Conservation (phyloP, 2,888 invertebrate genomes). For the Crocallis elinguaria region DNA sequence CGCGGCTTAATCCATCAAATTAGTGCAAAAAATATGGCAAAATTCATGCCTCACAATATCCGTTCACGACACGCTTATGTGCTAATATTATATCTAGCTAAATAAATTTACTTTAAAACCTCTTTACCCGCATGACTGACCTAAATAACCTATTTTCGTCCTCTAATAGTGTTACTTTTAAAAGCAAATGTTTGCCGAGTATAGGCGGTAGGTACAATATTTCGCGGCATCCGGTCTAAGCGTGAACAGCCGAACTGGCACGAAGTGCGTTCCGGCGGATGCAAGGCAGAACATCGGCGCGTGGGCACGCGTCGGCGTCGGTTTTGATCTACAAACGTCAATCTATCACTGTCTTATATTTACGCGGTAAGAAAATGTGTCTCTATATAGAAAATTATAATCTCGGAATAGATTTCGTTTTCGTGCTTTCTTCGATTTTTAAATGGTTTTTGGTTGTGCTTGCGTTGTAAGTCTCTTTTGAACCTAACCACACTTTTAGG, state of each 20-base stretch:
- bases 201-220: constrained; percentile 44
- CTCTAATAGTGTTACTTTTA: constrained; percentile 23
- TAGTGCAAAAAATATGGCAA: no score
- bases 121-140: background rate
- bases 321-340: constrained; percentile 59
- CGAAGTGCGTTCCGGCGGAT: constrained; percentile 51
- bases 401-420: constrained; percentile 11
- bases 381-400: constrained; percentile 38
- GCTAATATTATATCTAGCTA: no score
- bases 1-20: no score
- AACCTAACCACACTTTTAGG: no score
- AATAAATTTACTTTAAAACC: background rate
- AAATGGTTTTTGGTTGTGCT: no score
- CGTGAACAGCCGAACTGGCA: no score
- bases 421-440: no score
- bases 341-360: constrained; percentile 60
- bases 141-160: constrained; percentile 9
- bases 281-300: constrained; percentile 52
- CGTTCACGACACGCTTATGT: no score
- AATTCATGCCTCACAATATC: no score
- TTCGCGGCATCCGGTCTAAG: constrained; percentile 57
- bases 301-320: constrained; percentile 44
- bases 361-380: constrained; percentile 50
- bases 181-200: constrained; percentile 48
- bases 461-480: no score